Percentiles rank a stretch among this genome's conserved stretches.
phyloP scores from a whole-genome alignment of 2,113 vertebrate species.

The Laticauda laticaudata region DNA sequence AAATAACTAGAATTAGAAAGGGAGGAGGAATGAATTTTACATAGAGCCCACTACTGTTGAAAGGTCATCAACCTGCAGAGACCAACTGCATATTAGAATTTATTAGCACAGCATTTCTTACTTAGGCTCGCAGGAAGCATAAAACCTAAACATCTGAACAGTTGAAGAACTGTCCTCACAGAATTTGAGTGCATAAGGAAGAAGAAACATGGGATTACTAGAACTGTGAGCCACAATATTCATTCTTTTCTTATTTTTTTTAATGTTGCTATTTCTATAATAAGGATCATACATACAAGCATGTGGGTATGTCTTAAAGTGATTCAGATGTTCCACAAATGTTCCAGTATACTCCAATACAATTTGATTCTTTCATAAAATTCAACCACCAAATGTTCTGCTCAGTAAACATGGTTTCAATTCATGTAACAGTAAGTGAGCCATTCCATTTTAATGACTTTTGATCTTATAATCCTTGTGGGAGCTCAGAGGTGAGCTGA shows the following conservation, averaged over 20 bases:
- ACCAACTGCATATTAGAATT: slow-evolving; percentile 76
- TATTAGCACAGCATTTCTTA: slow-evolving; percentile 74
- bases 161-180: slow-evolving; percentile 45
- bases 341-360: slow-evolving; percentile 17
- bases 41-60: slow-evolving; percentile 65
- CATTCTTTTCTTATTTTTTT: not conserved
- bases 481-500: slow-evolving; percentile 59
- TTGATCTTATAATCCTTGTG: slow-evolving; percentile 62
- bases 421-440: slow-evolving; percentile 58
- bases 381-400: slow-evolving; percentile 35
- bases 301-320: not conserved
- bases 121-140: slow-evolving; percentile 71
- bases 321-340: slow-evolving; percentile 40
- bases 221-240: not conserved
- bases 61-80: slow-evolving; percentile 73
- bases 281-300: not conserved
- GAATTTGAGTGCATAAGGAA: slow-evolving; percentile 8
- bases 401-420: slow-evolving; percentile 54
- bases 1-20: slow-evolving; percentile 63
- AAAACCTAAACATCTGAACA: slow-evolving; percentile 64
- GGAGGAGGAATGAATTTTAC: slow-evolving; percentile 65
- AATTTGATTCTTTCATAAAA: slow-evolving; percentile 33
- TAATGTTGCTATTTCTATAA: not conserved
- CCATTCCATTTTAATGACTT: slow-evolving; percentile 60
- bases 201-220: slow-evolving; percentile 35